Percentiles rank a stretch among this genome's conserved stretches.
Evolutionary conservation across 2,113 vertebrate genomes (phyloP).

Genomic region (Andinoacara biseriatus): DNA sequence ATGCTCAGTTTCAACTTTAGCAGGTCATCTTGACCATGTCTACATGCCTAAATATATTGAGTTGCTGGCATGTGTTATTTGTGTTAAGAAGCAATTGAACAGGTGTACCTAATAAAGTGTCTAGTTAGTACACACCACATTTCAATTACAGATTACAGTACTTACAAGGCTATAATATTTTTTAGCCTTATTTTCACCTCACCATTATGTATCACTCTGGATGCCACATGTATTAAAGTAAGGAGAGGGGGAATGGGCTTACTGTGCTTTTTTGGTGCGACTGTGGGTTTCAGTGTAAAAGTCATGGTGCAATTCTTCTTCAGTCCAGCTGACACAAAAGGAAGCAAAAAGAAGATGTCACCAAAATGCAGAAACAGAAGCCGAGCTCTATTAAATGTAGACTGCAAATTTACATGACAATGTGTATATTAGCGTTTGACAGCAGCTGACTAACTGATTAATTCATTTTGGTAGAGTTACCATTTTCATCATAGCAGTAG

Average conservation of each 20-base stretch:
- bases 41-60: not conserved
- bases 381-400: not conserved
- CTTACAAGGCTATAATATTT: accelerated
- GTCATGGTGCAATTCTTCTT: accelerated
- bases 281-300: accelerated
- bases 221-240: not conserved
- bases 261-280: constrained; percentile 41
- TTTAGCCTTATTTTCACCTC: not conserved
- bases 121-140: accelerated
- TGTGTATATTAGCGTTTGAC: accelerated
- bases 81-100: not conserved
- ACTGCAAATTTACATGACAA: not conserved
- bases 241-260: not conserved
- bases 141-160: not conserved
- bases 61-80: not conserved
- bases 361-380: not conserved
- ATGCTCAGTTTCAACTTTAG: not conserved
- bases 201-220: too few species aligned
- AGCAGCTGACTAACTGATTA: not conserved
- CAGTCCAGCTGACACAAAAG: constrained; percentile 15
- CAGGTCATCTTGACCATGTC: not conserved
- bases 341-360: constrained; percentile 1
- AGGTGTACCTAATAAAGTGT: not conserved
- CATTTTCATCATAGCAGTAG: constrained; percentile 86
- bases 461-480: constrained; percentile 70